phyloP scores from a whole-genome alignment of 2,113 vertebrate genomes.

The Brachyhypopomus occidentalis region DNA sequence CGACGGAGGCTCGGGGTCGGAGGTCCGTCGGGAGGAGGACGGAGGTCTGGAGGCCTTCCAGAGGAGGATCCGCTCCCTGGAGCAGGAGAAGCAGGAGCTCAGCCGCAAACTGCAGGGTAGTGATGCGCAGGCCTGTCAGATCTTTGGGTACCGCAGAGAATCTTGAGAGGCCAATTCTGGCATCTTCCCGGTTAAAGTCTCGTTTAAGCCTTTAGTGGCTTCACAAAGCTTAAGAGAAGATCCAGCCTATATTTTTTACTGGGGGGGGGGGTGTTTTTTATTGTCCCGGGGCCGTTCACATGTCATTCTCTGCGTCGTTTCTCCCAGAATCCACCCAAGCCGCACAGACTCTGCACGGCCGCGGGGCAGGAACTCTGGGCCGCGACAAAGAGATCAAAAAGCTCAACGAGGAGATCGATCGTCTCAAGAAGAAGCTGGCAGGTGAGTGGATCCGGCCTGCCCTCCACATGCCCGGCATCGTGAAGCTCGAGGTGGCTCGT shows the following conservation, averaged over 20 bases:
- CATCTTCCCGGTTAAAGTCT: background rate
- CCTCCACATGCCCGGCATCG: background rate
- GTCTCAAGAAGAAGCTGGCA: constrained; percentile 89
- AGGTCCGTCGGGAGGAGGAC: constrained; percentile 71
- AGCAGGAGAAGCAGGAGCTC: constrained; percentile 94
- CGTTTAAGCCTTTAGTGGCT: no score
- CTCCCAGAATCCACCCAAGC: constrained; percentile 86
- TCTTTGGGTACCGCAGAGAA: background rate
- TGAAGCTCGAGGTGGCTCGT: background rate
- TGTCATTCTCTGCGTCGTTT: background rate
- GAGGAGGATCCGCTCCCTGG: constrained; percentile 85
- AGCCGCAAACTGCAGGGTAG: constrained; percentile 90
- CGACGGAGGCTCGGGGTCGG: constrained; percentile 64
- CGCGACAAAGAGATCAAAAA: constrained; percentile 93
- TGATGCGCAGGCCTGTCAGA: background rate
- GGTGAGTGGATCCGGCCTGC: constrained; percentile 70
- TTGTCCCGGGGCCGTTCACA: background rate
- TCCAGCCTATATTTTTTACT: no score
- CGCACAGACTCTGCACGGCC: constrained; percentile 80
- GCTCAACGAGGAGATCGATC: constrained; percentile 94
- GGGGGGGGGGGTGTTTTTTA: no score
- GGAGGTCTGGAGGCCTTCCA: constrained; percentile 86
- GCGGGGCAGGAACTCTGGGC: constrained; percentile 73
- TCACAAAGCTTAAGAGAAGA: no score
- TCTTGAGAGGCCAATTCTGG: background rate